Conservation (phyloP, 2,888 invertebrate genomes). For the Noctua fimbriata region DNA sequence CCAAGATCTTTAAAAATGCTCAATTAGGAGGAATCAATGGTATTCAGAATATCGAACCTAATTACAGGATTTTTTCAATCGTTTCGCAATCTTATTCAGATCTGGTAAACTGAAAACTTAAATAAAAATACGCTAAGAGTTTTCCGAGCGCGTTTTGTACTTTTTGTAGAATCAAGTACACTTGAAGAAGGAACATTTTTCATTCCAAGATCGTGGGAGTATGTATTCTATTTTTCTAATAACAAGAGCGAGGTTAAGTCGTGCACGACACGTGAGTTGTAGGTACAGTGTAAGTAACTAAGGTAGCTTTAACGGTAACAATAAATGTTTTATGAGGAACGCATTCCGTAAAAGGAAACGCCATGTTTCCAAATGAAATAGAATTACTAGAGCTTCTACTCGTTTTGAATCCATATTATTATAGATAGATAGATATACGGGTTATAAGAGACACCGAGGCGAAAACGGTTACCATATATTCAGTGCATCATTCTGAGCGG, state of each 20-base stretch:
- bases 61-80: not conserved
- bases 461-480: too few species aligned
- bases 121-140: not conserved
- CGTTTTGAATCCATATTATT: not conserved
- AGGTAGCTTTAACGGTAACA: slow-evolving; percentile 22
- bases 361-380: slow-evolving; percentile 19
- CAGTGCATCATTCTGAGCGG: too few species aligned
- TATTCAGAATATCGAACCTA: not conserved
- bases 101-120: not conserved
- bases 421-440: not conserved
- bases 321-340: slow-evolving; percentile 49
- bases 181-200: not conserved
- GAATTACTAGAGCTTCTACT: not conserved
- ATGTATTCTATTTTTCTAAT: not conserved
- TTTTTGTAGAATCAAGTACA: not conserved
- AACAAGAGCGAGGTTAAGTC: slow-evolving; percentile 14
- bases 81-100: not conserved
- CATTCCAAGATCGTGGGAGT: not conserved
- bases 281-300: not conserved
- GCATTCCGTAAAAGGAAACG: slow-evolving; percentile 30
- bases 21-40: slow-evolving; percentile 4
- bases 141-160: not conserved
- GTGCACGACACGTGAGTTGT: not conserved
- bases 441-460: too few species aligned
- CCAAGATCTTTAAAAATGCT: too few species aligned